Evolutionary conservation across 2,888 invertebrate genomes (phyloP).

Genomic region (Drosophila atripex): DNA sequence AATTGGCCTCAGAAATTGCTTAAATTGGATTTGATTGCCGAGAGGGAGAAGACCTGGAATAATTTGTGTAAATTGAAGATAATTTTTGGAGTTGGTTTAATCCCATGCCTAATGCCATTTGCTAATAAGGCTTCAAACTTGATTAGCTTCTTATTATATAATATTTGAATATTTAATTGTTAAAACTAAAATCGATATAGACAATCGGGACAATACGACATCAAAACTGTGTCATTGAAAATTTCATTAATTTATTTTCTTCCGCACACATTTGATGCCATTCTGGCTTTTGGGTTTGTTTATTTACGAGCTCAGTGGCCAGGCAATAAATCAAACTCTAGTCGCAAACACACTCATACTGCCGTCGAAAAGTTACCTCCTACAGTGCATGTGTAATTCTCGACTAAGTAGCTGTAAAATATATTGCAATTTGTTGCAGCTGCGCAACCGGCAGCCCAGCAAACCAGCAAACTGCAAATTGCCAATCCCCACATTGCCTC

Average conservation of each 20-base stretch:
- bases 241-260: constrained; percentile 14
- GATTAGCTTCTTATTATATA: too few species aligned
- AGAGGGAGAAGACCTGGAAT: background rate
- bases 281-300: constrained; percentile 25
- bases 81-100: too few species aligned
- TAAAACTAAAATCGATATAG: background rate
- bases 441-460: constrained; percentile 18
- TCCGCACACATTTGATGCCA: constrained; percentile 19
- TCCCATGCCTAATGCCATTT: too few species aligned
- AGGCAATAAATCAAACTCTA: constrained; percentile 58
- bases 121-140: too few species aligned
- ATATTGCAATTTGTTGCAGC: constrained; percentile 57
- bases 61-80: constrained; percentile 1
- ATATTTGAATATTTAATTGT: background rate
- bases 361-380: constrained; percentile 40
- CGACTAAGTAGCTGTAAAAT: constrained; percentile 50
- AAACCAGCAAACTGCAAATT: constrained; percentile 1
- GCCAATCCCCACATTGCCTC: background rate
- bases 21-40: constrained; percentile 4
- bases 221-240: background rate
- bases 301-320: constrained; percentile 52
- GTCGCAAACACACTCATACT: constrained; percentile 21
- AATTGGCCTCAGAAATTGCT: constrained; percentile 15
- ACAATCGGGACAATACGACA: background rate
- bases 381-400: constrained; percentile 41